Evolutionary conservation across 2,888 invertebrate species (phyloP), one percentile per base, ranked within the genome.

Genomic region (Nudaria mundana): DNA sequence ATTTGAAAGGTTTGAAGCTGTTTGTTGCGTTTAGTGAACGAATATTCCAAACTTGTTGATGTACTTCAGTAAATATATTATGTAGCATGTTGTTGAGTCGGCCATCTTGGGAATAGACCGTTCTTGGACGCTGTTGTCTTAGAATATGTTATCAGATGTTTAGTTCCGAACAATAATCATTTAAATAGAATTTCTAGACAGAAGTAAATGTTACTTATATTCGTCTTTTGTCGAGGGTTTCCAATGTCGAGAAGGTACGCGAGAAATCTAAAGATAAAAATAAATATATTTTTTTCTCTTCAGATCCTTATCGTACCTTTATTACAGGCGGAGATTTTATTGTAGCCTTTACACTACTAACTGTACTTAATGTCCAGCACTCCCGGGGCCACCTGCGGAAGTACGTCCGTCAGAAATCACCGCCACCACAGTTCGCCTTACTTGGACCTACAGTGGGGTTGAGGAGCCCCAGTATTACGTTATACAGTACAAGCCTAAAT

Each of bases 401-500:
- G 94, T 99, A 28, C 92, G 94, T 63, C 94, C 97, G 16, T 96
- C 97, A 1, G 98, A 98, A 78, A 95, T 98, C 58, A 97, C 98
- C 3, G 96, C 98, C 5, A 96, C 96, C 12, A 96, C 97, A 2
- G 97, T 99, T 14, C 92, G 97, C 37, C 90, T 99, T 42, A 93
- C 95, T 8, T 99, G 99, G 99, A 94, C 95, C 0, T 97, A 97
- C 84, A 95, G 94, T 64, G 94, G 94, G 8, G 92, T 95, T 1
- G 95, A 96, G 69, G 97, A 97, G 66, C 92, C 98, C n/a, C 95
- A 95, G 67, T 98, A 98, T 80, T 99, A 98, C 87, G 96, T 98
- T 57, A 96, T 99, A 66, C 97, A 97, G 82, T 98, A 98, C 91
- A 98, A 98, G 79, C 97, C 97, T 30, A 97, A 97, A 90, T 95